Evolutionary conservation across 2,888 invertebrate genomes (phyloP).

Genomic region (Hemistola chrysoprasaria): DNA sequence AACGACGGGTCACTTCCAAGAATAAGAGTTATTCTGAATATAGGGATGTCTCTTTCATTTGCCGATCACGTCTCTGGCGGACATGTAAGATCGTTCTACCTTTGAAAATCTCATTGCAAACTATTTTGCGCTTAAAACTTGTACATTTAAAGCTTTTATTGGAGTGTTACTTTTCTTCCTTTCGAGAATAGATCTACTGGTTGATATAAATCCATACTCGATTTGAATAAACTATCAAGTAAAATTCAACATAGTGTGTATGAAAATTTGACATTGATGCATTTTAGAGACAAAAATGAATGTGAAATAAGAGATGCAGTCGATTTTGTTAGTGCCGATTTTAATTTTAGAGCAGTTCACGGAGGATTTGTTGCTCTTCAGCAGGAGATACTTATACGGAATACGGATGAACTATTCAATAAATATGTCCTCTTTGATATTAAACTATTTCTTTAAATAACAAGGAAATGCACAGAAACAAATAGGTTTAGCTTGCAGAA

Average conservation of each 20-base stretch:
- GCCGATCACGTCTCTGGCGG: conserved; percentile 42
- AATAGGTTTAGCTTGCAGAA: conserved; percentile 25
- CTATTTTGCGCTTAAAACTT: conserved; percentile 6
- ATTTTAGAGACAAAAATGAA: conserved; percentile 6
- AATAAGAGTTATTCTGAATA: conserved; percentile 38
- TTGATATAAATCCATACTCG: conserved; percentile 18
- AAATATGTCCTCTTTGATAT: too few species aligned
- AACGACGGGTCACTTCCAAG: conserved; percentile 30
- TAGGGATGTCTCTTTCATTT: conserved; percentile 44
- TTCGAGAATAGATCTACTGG: conserved; percentile 6
- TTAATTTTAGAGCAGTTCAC: too few species aligned
- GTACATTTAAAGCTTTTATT: background rate
- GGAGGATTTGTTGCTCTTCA: background rate
- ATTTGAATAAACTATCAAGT: conserved; percentile 32
- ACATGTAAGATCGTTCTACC: conserved; percentile 39
- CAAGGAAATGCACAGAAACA: background rate
- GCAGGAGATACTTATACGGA: background rate
- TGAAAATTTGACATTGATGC: conserved; percentile 18
- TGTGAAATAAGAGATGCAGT: background rate
- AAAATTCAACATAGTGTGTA: conserved; percentile 14
- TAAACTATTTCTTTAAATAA: too few species aligned
- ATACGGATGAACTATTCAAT: too few species aligned
- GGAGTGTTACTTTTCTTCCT: background rate
- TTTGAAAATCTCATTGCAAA: conserved; percentile 20
- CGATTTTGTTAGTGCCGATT: too few species aligned